Conservation (phyloP, 2,113 vertebrate species). For the Tautogolabrus adspersus region DNA sequence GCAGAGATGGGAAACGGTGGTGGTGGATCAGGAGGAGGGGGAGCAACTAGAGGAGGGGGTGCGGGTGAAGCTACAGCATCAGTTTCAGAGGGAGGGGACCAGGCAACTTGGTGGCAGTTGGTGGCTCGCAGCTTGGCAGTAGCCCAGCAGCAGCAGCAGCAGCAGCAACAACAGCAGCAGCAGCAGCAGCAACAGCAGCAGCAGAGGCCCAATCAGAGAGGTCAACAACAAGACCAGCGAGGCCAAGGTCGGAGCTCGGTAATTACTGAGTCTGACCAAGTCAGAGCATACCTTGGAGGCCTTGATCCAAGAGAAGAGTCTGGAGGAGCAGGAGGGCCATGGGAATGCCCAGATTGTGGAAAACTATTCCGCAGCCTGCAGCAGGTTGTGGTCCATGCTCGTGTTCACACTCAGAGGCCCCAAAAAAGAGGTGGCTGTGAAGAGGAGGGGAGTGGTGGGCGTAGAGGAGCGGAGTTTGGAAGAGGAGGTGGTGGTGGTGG, state of each 20-base stretch:
- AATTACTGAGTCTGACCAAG: slow-evolving; percentile 78
- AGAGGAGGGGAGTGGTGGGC: slow-evolving; percentile 55
- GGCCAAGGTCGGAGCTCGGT: slow-evolving; percentile 65
- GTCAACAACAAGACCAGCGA: slow-evolving; percentile 72
- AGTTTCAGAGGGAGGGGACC: slow-evolving; percentile 72
- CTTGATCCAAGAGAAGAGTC: slow-evolving; percentile 74
- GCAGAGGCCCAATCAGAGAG: slow-evolving; percentile 72
- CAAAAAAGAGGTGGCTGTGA: slow-evolving; percentile 65
- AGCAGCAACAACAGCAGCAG: slow-evolving; percentile 66
- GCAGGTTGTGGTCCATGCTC: slow-evolving; percentile 83
- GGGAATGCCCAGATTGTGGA: slow-evolving; percentile 87
- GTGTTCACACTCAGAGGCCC: slow-evolving; percentile 80
- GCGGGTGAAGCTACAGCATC: slow-evolving; percentile 43
- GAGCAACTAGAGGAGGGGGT: slow-evolving; percentile 54
- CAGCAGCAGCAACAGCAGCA: slow-evolving; percentile 61
- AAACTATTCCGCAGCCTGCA: slow-evolving; percentile 85
- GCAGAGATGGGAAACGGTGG: slow-evolving; percentile 83
- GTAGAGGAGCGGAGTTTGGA: slow-evolving; percentile 60
- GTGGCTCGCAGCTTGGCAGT: slow-evolving; percentile 84
- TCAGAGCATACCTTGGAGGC: slow-evolving; percentile 80
- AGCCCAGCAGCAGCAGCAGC: slow-evolving; percentile 69
- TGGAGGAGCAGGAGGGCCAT: slow-evolving; percentile 67
- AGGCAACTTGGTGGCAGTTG: slow-evolving; percentile 85
- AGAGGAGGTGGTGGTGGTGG: slow-evolving; percentile 59
- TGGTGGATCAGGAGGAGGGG: slow-evolving; percentile 56